These are phyloP conservation scores for Erannis defoliaria DNA, from an alignment of 2,888 invertebrate species.

Conservation along the genomic window DNA sequence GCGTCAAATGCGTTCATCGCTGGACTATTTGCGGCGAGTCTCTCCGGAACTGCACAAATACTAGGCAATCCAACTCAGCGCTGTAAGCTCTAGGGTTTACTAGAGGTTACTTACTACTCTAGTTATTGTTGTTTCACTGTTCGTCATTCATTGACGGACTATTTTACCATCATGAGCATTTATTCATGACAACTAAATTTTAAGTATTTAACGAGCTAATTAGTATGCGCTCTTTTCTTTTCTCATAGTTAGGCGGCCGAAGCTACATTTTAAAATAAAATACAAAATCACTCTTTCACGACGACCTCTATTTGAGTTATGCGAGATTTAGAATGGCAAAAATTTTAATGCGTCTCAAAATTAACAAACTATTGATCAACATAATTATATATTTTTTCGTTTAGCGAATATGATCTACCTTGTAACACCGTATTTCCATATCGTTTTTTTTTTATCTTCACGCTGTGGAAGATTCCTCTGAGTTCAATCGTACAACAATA, in stretches of 20 bases:
- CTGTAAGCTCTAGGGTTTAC: slow-evolving; percentile 48
- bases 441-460: not conserved
- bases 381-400: not conserved
- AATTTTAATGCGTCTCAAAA: slow-evolving; percentile 5
- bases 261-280: not conserved
- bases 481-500: too few species aligned
- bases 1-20: slow-evolving; percentile 33
- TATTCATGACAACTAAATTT: not conserved
- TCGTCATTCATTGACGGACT: not conserved
- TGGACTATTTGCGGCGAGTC: slow-evolving; percentile 39
- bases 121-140: slow-evolving; percentile 6
- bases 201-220: slow-evolving; percentile 7
- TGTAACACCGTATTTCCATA: not conserved
- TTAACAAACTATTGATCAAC: not conserved
- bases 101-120: slow-evolving; percentile 49
- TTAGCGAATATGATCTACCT: not conserved
- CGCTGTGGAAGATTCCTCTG: not conserved
- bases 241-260: slow-evolving; percentile 1
- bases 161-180: not conserved
- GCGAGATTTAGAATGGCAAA: slow-evolving; percentile 7
- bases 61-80: not conserved
- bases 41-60: slow-evolving; percentile 38
- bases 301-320: slow-evolving; percentile 13
- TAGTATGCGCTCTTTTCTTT: not conserved
- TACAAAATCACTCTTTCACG: slow-evolving; percentile 1